phyloP scores from a whole-genome alignment of 2,797 vertebrate species.

The Meriones psammophilus region DNA sequence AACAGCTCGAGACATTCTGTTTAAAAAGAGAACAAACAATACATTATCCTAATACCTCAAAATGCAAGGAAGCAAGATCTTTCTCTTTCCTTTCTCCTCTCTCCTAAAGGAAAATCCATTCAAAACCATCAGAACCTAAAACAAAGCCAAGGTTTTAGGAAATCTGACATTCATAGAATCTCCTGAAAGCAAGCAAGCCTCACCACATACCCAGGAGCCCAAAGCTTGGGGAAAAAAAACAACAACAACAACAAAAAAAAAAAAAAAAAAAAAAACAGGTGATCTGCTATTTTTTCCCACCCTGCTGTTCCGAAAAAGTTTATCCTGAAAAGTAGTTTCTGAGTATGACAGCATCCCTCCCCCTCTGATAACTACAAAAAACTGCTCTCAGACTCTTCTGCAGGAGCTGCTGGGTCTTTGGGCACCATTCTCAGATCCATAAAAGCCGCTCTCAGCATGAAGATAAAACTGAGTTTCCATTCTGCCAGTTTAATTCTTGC shows the following conservation, averaged over 20 bases:
- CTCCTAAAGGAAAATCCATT: neutral
- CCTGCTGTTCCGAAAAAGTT: neutral
- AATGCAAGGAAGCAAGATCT: neutral
- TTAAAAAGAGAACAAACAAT: constrained; percentile 65
- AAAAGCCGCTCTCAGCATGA: no score
- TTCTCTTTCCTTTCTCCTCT: neutral
- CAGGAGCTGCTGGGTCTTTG: neutral
- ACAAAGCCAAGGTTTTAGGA: neutral
- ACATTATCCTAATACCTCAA: constrained; percentile 37
- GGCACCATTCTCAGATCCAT: no score
- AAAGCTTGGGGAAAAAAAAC: neutral
- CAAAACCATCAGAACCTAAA: neutral
- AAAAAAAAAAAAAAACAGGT: no score
- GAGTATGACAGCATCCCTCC: no score
- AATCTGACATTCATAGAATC: neutral
- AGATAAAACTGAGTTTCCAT: no score
- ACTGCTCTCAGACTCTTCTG: neutral
- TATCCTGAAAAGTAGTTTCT: neutral
- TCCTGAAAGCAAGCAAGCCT: neutral
- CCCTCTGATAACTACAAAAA: no score
- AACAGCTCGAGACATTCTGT: constrained; percentile 86
- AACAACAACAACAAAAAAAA: no score
- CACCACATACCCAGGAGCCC: neutral
- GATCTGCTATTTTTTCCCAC: neutral
- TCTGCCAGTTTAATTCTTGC: neutral